phyloP scores from a whole-genome alignment of 1,140 invertebrate genomes.

The Akabosia matsudoensis region DNA sequence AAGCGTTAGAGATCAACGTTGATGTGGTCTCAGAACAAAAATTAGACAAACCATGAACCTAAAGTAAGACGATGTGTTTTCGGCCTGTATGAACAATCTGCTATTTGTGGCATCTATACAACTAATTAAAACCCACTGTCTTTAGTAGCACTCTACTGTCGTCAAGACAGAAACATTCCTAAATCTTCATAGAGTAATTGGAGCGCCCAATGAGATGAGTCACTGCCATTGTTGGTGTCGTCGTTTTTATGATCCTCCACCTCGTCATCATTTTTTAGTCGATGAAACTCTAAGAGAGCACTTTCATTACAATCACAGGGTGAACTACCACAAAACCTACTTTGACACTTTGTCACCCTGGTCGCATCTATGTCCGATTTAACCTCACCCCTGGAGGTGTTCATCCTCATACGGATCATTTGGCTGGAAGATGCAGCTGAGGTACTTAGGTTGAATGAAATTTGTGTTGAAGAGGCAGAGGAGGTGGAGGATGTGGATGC shows the following conservation, averaged over 20 bases:
- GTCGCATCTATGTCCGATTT: neutral
- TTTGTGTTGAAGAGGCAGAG: neutral
- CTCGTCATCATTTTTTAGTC: no score
- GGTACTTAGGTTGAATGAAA: neutral
- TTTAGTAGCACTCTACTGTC: slow-evolving; percentile 9
- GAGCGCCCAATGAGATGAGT: neutral
- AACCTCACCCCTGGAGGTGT: neutral
- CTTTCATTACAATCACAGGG: slow-evolving; percentile 6
- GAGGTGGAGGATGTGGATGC: slow-evolving; percentile 19
- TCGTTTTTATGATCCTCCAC: neutral
- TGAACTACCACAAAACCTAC: slow-evolving; percentile 14
- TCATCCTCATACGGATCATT: neutral
- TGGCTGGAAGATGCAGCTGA: neutral
- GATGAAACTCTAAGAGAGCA: slow-evolving; percentile 2
- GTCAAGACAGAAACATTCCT: slow-evolving; percentile 5
- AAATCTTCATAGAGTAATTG: neutral
- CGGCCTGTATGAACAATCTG: neutral
- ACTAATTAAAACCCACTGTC: neutral
- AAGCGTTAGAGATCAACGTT: neutral
- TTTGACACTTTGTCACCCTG: slow-evolving; percentile 22
- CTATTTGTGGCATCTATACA: neutral
- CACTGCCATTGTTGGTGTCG: neutral
- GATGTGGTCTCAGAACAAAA: neutral
- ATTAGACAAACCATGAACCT: no score
- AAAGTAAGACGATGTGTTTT: neutral